Evolutionary conservation across 2,888 invertebrate species (phyloP).

Genomic region (Diachrysia chrysitis): DNA sequence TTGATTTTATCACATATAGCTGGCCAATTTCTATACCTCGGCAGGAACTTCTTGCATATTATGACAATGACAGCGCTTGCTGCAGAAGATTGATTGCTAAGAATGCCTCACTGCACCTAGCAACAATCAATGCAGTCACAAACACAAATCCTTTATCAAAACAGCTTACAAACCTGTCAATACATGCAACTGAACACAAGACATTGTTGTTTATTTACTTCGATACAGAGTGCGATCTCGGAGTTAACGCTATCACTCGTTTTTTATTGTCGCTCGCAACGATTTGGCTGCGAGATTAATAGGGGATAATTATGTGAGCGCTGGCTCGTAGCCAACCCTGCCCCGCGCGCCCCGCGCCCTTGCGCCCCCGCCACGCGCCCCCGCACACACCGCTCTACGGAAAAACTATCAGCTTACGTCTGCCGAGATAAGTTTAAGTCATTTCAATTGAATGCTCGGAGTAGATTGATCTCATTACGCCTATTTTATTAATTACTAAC

Average conservation of each 20-base stretch:
- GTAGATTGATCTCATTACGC: conserved; percentile 21
- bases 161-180: background rate
- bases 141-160: too few species aligned
- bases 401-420: conserved; percentile 53
- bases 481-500: conserved; percentile 1
- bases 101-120: too few species aligned
- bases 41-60: too few species aligned
- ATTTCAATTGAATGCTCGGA: conserved; percentile 41
- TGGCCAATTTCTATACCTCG: too few species aligned
- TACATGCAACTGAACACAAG: conserved; percentile 10
- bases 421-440: conserved; percentile 46
- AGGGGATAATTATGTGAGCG: conserved; percentile 77
- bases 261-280: conserved; percentile 68
- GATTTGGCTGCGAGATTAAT: conserved; percentile 79
- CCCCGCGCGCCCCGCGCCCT: conserved; percentile 12
- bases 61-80: too few species aligned
- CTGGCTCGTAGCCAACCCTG: conserved; percentile 70
- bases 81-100: too few species aligned
- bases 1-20: too few species aligned
- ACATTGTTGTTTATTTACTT: conserved; percentile 49
- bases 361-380: conserved; percentile 13
- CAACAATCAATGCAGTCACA: too few species aligned
- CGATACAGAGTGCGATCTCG: conserved; percentile 44
- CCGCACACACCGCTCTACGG: conserved; percentile 16
- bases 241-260: conserved; percentile 64